Evolutionary conservation across 1,140 invertebrate genomes (phyloP), one percentile per base, ranked within the genome.

Genomic region (Tetranychus urticae): DNA sequence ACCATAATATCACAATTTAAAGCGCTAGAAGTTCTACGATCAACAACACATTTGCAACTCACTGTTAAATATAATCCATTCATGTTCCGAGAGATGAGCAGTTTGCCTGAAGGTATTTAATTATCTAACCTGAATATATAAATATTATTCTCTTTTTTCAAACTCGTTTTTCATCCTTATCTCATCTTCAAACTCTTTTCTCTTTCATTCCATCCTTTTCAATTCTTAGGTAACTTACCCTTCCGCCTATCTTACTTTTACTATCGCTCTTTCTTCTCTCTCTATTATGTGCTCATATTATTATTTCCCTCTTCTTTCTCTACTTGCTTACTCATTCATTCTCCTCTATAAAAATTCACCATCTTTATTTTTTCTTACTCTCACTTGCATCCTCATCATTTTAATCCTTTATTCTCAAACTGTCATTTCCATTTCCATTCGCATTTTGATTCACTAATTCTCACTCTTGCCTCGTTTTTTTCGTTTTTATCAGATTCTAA

Each of bases 41-140:
- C 87, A 50, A 88, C 90, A 34, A 97, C 92, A 58, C 93, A 97
- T 76, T 77, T 97, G 48, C 89, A 86, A 70, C 87, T 98, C 66
- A 90, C 86, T 48, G 88, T 97, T 14, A 97, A 96, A 76, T 94
- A 89, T 66, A 98, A 99, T 65, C 62, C 60, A 10, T 62, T 52
- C 23, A 47, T 48, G 13, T 61, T 62, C 33, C 47, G 47, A n/a
- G 60, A 64, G 37, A 52, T 64, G 55, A 45, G 47, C 42, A 55
- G 39, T 57, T 23, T 58, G 39, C 61, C 47, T 35, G 62, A 64
- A 33, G 59, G 61, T 36, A 31, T n/a, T 42, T 31, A 31, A 52
- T 23, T 52, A 52, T 31, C 50, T 52, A 42, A 42, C 39, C 10
- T 42, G 39, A 42, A 42, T 42, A 42, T 42, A 42, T 42, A 42